Base-by-base conservation (phyloP, 2,113 vertebrate species). In the Hyperopisus bebe region DNA sequence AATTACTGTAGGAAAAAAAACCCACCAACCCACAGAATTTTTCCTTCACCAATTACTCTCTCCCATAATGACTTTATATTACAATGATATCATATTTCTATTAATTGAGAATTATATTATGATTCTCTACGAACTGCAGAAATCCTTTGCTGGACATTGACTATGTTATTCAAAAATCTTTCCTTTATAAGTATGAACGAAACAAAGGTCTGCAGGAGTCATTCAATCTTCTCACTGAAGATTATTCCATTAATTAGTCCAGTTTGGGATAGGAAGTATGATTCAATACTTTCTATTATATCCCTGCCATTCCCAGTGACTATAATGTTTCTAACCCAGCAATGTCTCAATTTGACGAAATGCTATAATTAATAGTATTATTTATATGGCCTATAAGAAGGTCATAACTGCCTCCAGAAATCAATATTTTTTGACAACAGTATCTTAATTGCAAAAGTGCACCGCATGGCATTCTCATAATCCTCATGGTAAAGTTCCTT, bases 401-500 rank as follows among this genome's bases (percentile, higher is more conserved):
- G 94, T 95, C 94, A 95, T 96, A 96, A 96, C 94, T 89, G 91
- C 89, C 91, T 94, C 93, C 93, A 90, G 92, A 93, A 95, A 95
- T 95, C 95, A 95, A 96, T 96, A 95, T 96, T 95, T 95, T 92
- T 87, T 77, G 92, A 95, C 94, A 95, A 94, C 94, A 95, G 95
- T 95, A 95, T 95, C 94, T 96, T 94, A 94, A 95, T 96, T 95
- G 92, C 92, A 94, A 95, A 96, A 95, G 93, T 94, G 95, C 95
- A 93, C 35, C 94, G 92, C 35, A 90, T 92, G 93, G 95, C 95
- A 95, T 94, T 96, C 95, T 92, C 94, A 92, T 93, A 93, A 90
- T 90, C 88, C 92, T 92, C 93, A 93, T 87, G 93, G 93, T 95
- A 95, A 93, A 96, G 93, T 92, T 94, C 94, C 94, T 51, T 92